Evolutionary conservation across 2,888 invertebrate species (phyloP).

Genomic region (Sarcophaga variegata): DNA sequence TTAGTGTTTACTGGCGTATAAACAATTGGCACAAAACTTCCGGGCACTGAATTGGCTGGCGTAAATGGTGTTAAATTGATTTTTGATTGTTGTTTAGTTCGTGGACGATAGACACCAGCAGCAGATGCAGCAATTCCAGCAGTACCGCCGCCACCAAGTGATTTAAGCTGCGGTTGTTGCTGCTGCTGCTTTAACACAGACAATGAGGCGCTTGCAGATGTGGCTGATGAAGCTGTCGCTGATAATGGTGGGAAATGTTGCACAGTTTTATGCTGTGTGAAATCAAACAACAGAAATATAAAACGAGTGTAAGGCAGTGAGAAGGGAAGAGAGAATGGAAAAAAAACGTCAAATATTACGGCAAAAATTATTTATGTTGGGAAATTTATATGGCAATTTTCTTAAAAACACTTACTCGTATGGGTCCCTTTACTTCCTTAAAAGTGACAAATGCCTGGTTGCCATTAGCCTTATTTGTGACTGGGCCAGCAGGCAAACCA

Average conservation of each 20-base stretch:
- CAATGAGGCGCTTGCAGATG: slow-evolving; percentile 71
- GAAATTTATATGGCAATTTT: slow-evolving; percentile 59
- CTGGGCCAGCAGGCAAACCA: slow-evolving; percentile 25
- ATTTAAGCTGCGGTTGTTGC: slow-evolving; percentile 33
- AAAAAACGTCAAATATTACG: slow-evolving; percentile 36
- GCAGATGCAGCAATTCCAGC: slow-evolving; percentile 39
- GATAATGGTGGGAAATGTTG: slow-evolving; percentile 77
- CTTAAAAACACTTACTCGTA: slow-evolving; percentile 66
- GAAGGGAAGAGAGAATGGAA: background rate
- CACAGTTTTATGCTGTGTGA: slow-evolving; percentile 77
- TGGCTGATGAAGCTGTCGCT: slow-evolving; percentile 63
- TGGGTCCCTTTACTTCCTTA: slow-evolving; percentile 59
- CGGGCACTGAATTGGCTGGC: slow-evolving; percentile 83
- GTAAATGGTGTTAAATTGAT: slow-evolving; percentile 83
- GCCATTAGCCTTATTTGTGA: slow-evolving; percentile 48
- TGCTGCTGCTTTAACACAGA: slow-evolving; percentile 56
- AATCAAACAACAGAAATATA: slow-evolving; percentile 6
- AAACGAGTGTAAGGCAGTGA: too few relatives aligned
- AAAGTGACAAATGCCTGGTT: slow-evolving; percentile 56
- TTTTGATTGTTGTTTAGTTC: slow-evolving; percentile 80
- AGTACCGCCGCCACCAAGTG: slow-evolving; percentile 1
- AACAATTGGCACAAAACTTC: slow-evolving; percentile 83
- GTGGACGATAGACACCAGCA: slow-evolving; percentile 72
- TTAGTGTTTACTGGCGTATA: slow-evolving; percentile 78
- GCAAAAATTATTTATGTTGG: slow-evolving; percentile 58